Conservation (phyloP, 2,888 invertebrate genomes). For the Sphinx pinastri region DNA sequence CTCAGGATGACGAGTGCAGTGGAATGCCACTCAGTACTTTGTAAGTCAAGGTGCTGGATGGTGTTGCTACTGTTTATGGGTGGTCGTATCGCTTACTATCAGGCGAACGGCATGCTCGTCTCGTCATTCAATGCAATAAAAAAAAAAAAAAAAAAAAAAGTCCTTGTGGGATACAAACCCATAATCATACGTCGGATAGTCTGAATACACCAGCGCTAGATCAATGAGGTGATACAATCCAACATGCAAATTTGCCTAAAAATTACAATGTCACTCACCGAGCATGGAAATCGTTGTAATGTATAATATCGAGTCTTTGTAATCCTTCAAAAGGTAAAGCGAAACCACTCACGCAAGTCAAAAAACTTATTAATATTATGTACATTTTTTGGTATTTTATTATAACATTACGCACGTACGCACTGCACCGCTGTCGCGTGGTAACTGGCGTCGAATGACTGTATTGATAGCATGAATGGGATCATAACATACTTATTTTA, state of each 20-base stretch:
- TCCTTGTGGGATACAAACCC: no score
- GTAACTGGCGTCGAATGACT: neutral
- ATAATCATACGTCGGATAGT: no score
- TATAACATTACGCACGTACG: neutral
- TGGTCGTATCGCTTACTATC: no score
- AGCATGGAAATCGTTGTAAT: slow-evolving; percentile 84
- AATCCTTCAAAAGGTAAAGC: slow-evolving; percentile 69
- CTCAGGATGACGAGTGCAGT: no score
- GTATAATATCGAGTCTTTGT: slow-evolving; percentile 82
- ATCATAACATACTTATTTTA: neutral
- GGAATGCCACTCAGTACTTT: no score
- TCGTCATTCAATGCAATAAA: no score
- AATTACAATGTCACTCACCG: slow-evolving; percentile 63
- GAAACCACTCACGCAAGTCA: slow-evolving; percentile 48
- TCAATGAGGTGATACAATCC: no score
- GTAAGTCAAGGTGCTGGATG: no score
- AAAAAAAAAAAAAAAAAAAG: no score
- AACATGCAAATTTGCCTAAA: slow-evolving; percentile 11
- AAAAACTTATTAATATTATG: slow-evolving; percentile 22
- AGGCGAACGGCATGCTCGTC: no score
- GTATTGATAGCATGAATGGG: neutral
- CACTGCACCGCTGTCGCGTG: neutral
- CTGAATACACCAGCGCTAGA: no score
- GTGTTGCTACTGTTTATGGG: no score
- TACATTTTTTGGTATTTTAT: slow-evolving; percentile 39